Percentiles rank a stretch among this genome's conserved stretches.
Evolutionary conservation across 2,888 invertebrate genomes (phyloP).

Genomic region (Deroplatys truncata): DNA sequence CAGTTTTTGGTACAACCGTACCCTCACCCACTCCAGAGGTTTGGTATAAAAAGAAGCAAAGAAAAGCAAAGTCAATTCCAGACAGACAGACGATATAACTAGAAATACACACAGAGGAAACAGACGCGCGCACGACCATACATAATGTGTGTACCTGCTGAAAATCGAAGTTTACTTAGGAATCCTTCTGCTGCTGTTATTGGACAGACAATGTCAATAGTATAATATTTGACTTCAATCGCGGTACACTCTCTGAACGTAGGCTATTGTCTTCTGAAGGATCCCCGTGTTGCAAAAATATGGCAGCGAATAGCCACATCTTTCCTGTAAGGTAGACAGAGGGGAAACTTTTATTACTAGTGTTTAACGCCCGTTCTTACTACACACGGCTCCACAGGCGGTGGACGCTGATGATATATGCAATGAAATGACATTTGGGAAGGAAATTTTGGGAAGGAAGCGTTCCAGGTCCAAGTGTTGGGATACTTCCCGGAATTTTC

Average conservation of each 20-base stretch:
- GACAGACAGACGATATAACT: not conserved
- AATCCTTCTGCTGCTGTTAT: not conserved
- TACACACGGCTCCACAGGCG: too few relatives aligned
- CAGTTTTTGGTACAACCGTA: not conserved
- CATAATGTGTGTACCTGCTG: not conserved
- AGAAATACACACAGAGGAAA: not conserved
- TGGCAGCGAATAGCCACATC: too few relatives aligned
- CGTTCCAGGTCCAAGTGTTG: too few relatives aligned
- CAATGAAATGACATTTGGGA: too few relatives aligned
- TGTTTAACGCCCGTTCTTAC: too few relatives aligned
- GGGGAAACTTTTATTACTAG: too few relatives aligned
- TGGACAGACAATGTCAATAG: slow-evolving; percentile 2
- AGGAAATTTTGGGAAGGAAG: too few relatives aligned
- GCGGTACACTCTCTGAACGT: not conserved
- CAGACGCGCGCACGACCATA: not conserved
- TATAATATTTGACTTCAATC: not conserved
- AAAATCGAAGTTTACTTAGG: slow-evolving; percentile 11
- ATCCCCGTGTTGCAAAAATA: too few relatives aligned
- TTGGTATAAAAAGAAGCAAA: not conserved
- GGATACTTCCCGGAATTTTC: too few relatives aligned
- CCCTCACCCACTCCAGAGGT: not conserved
- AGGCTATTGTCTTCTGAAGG: too few relatives aligned
- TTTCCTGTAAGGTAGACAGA: too few relatives aligned
- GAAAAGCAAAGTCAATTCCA: not conserved
- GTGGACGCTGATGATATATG: too few relatives aligned